Base-by-base conservation (phyloP, 2,113 vertebrate species). In the Calyptommatus sinebrachiatus region DNA sequence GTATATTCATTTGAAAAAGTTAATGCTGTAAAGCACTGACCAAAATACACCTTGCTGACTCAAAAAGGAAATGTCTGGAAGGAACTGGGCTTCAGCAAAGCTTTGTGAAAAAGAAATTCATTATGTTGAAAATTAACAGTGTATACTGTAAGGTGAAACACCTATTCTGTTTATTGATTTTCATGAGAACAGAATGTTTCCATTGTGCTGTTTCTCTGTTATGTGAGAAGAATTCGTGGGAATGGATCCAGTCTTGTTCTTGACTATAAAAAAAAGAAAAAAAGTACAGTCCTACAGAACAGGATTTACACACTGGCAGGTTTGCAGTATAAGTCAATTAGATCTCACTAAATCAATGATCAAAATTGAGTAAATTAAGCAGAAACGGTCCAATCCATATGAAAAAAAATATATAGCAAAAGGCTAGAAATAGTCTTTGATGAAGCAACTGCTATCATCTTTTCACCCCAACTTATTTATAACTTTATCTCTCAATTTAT, bases 51-150 rank as follows among this genome's bases (percentile, higher is more conserved):
- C 0, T 21, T 81, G 78, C 16, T 87, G 78, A 20, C 80, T 61
- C 48, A 20, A 46, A 16, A 8, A 63, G 41, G 76, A 88, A 87
- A 50, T 26, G 84, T 10, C 29, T 78, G 9, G 75, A 50, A 70
- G 3, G n/a, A 22, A 68, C 76, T 73, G 29, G 18, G 1, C 65
- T 84, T 83, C 72, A 81, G 68, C 48, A 86, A 57, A 57, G 29
- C 9, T 48, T 35, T 62, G 66, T 29, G 41, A 72, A 67, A 78
- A 69, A 79, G 18, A 82, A 12, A 50, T 81, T 0, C 1, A 31
- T 63, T 81, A 67, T 71, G 60, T n/a, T 76, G 71, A 48, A 77
- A 67, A 26, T 2, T 1, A 45, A 8, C 16, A 78, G 31, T n/a
- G 79, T 53, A 26, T 14, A 6, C 5, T 24, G 46, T 68, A 66